Base-by-base conservation (phyloP, 2,888 invertebrate species). In the Chrysomela aeneicollis region DNA sequence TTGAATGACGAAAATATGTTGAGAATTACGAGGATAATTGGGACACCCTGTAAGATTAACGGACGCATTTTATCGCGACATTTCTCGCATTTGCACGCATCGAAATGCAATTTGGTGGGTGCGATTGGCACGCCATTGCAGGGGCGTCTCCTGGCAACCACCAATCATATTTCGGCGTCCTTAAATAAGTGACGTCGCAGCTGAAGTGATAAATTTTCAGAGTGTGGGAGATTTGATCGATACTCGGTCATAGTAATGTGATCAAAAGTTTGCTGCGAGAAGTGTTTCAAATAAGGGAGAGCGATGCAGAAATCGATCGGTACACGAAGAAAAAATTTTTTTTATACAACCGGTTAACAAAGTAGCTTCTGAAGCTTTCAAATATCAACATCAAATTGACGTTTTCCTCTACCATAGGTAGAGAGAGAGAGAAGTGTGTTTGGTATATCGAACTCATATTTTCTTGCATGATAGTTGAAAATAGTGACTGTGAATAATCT, bases 91-190 rank as follows among this genome's bases (percentile, higher is more conserved):
- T 50, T 50, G 18, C 21, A 50, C 12, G 12, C 42, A 42, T 42
- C 15, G 12, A 42, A 42, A 42, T 42, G 42, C 42, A 42, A 15
- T 22, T 21, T 10, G 15, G 9, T 52, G 22, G 2, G 8, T 8
- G 15, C 19, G 30, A 30, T 59, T 50, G 75, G 76, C 76, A 74
- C 79, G 81, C 80, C 80, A 81, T 80, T 79, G 77, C 76, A 75
- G 77, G 81, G 81, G 82, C 80, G 82, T 82, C 79, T 80, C 81
- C 80, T 80, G 76, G 81, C 81, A 80, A 81, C 82, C 74, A 76
- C 81, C 81, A 81, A 82, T 82, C 81, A 80, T 80, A 78, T 76
- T 77, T 60, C 71, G 73, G 77, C 81, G 79, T 77, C 80, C 76
- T 75, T 77, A 75, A 62, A 76, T 77, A 75, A 62, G 76, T 78